Evolutionary conservation across 2,888 invertebrate species (phyloP).

Genomic region (Cartodere bifasciata): DNA sequence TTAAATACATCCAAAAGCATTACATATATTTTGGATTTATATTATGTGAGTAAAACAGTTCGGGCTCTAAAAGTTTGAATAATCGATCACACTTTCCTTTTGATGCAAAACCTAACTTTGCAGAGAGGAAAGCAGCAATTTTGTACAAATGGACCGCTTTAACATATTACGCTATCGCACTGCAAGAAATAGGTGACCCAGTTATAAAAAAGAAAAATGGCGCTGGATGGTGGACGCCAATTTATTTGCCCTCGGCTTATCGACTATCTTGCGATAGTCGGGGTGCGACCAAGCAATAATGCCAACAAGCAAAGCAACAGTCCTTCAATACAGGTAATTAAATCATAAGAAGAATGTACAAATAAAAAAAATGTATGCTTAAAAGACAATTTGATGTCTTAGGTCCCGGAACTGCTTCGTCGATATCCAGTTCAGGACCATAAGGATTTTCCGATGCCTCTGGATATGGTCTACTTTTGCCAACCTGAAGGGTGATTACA

Average conservation of each 20-base stretch:
- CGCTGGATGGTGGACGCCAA: conserved; percentile 58
- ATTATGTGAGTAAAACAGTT: too few relatives aligned
- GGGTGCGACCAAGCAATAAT: conserved; percentile 62
- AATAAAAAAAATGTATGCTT: too few relatives aligned
- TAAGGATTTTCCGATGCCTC: conserved; percentile 90
- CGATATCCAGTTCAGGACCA: conserved; percentile 94
- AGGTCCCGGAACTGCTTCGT: conserved; percentile 88
- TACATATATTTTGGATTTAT: too few relatives aligned
- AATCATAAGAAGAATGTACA: too few relatives aligned
- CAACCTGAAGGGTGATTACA: conserved; percentile 99
- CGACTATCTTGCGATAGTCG: conserved; percentile 96
- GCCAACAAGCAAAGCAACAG: conserved; percentile 53
- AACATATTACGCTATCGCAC: too few relatives aligned
- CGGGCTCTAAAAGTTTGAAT: too few relatives aligned
- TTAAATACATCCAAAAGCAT: too few relatives aligned
- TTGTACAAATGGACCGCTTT: too few relatives aligned
- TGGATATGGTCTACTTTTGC: conserved; percentile 99
- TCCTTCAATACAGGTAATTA: conserved; percentile 62
- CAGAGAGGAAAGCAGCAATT: too few relatives aligned
- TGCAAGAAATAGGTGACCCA: conserved; percentile 25
- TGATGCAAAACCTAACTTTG: too few relatives aligned
- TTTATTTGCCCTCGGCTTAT: conserved; percentile 75
- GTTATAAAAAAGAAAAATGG: conserved; percentile 24
- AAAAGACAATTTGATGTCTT: too few relatives aligned
- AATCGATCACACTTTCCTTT: too few relatives aligned